phyloP scores from a whole-genome alignment of 2,888 invertebrate species.

The Sympetrum striolatum region DNA sequence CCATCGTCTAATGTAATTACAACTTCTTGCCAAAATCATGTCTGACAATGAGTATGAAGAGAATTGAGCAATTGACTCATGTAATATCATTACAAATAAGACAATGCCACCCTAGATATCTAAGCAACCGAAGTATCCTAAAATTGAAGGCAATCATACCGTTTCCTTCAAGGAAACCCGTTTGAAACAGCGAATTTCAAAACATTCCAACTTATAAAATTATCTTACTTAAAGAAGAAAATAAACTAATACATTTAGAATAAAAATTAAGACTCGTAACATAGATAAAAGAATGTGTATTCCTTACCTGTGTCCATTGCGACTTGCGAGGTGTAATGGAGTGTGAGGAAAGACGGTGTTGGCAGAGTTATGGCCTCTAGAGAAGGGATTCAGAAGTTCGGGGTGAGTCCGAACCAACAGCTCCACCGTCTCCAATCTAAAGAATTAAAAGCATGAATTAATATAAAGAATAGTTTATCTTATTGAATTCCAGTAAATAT shows the following conservation, averaged over 20 bases:
- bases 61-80: no score
- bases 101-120: no score
- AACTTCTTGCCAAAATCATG: no score
- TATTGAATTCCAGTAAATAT: neutral
- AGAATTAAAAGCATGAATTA: constrained; percentile 47
- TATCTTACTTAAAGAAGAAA: neutral
- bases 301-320: constrained; percentile 87
- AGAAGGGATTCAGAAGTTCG: constrained; percentile 71
- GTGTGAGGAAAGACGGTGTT: constrained; percentile 75
- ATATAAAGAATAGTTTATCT: neutral
- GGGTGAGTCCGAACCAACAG: constrained; percentile 84
- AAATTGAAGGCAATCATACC: no score
- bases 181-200: no score
- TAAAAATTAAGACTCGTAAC: neutral
- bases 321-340: constrained; percentile 90
- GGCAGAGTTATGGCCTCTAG: constrained; percentile 56
- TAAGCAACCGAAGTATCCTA: no score
- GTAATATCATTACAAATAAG: no score
- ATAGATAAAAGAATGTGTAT: neutral
- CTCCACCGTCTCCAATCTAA: constrained; percentile 85
- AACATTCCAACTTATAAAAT: no score
- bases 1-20: no score
- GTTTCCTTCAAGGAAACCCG: no score
- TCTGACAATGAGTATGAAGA: no score
- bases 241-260: neutral